Percentiles rank a stretch among this genome's conserved stretches.
These are phyloP conservation scores for Hofmannophila pseudospretella DNA, from an alignment of 2,888 invertebrate genomes.

Conservation along the genomic window DNA sequence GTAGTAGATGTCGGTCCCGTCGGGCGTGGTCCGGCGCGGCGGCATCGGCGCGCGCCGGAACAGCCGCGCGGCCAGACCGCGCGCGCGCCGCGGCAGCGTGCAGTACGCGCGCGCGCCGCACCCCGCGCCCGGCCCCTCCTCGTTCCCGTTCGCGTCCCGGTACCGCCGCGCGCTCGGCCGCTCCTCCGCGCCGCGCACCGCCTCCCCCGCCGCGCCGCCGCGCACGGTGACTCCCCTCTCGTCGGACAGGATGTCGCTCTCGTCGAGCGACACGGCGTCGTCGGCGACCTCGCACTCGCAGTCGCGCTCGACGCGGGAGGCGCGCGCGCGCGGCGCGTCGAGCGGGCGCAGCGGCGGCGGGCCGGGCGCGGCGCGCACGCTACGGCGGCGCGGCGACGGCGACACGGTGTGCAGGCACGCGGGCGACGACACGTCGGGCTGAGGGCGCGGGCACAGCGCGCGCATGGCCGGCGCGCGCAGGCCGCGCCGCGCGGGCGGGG, in stretches of 20 bases:
- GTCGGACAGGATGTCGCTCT: conserved; percentile 17
- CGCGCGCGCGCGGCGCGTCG: conserved; percentile 33
- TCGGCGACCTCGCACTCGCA: conserved; percentile 77
- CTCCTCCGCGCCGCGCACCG: conserved; percentile 34
- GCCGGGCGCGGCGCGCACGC: conserved; percentile 43
- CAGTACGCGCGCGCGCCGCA: conserved; percentile 61
- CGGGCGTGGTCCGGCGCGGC: conserved; percentile 87
- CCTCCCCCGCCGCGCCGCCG: conserved; percentile 26
- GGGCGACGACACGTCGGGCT: conserved; percentile 51
- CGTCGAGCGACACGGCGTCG: conserved; percentile 65
- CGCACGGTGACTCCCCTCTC: conserved; percentile 16
- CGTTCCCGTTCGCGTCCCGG: conserved; percentile 62
- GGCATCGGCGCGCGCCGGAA: conserved; percentile 69
- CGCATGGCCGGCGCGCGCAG: conserved; percentile 27
- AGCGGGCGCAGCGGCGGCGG: conserved; percentile 56
- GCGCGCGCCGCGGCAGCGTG: conserved; percentile 63
- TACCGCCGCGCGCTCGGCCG: conserved; percentile 50
- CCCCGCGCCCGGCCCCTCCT: conserved; percentile 19
- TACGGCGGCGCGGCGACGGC: conserved; percentile 48
- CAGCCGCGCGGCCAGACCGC: conserved; percentile 44
- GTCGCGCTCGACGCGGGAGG: conserved; percentile 25
- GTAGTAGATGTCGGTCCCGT: conserved; percentile 91
- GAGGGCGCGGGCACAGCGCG: conserved; percentile 28
- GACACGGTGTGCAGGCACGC: conserved; percentile 66
- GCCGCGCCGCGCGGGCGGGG: conserved; percentile 35